Percentiles rank a stretch among this genome's conserved stretches.
Evolutionary conservation across 2,888 invertebrate genomes (phyloP).

Genomic region (Xestia ashworthii): DNA sequence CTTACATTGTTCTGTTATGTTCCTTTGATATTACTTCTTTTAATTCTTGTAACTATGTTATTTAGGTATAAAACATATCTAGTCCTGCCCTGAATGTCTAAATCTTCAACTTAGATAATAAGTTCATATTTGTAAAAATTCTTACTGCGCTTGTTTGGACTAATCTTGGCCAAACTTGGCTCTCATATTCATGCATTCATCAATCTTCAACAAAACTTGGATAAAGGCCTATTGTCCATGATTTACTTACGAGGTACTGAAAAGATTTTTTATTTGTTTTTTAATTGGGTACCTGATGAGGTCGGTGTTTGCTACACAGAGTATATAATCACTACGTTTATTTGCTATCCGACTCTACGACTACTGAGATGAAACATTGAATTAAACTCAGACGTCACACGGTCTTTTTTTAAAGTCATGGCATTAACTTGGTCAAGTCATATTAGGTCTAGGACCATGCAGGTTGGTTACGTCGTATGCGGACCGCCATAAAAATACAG

Average conservation of each 20-base stretch:
- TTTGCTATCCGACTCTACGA: background rate
- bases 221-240: background rate
- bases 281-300: background rate
- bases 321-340: too few relatives aligned
- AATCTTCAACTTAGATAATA: constrained; percentile 54
- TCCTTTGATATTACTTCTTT: constrained; percentile 52
- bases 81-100: constrained; percentile 68
- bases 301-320: background rate
- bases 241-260: background rate
- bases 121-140: constrained; percentile 47
- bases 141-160: constrained; percentile 52
- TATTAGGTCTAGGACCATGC: too few relatives aligned
- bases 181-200: constrained; percentile 1
- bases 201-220: constrained; percentile 13
- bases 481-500: too few relatives aligned
- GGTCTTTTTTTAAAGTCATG: too few relatives aligned
- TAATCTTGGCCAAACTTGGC: constrained; percentile 44
- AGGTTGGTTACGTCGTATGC: too few relatives aligned
- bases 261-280: background rate
- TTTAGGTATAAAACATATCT: constrained; percentile 62
- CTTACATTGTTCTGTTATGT: constrained; percentile 12
- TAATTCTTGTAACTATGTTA: constrained; percentile 67
- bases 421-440: too few relatives aligned
- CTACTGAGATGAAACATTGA: background rate
- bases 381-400: background rate